phyloP scores from a whole-genome alignment of 2,888 invertebrate species.

The Rhorus exstirpatorius region DNA sequence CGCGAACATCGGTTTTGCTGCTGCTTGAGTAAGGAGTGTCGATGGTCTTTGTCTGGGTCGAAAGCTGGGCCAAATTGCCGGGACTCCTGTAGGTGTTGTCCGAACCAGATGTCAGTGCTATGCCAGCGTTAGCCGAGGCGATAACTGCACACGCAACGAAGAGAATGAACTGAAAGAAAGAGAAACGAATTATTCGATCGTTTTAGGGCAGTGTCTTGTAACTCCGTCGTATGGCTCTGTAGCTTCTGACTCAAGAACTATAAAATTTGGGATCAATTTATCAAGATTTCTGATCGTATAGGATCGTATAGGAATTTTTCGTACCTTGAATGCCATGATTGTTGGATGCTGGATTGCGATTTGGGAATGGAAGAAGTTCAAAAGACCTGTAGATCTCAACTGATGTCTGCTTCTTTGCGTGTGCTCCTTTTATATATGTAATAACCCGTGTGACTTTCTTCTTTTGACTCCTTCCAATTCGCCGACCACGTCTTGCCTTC shows the following conservation, averaged over 20 bases:
- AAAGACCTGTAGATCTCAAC: conserved; percentile 60
- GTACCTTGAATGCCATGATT: conserved; percentile 69
- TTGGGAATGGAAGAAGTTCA: conserved; percentile 54
- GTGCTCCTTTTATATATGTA: conserved; percentile 64
- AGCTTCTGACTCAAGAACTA: not conserved
- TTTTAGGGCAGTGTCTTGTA: not conserved
- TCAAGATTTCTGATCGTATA: not conserved
- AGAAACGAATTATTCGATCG: not conserved
- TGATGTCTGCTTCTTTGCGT: conserved; percentile 59
- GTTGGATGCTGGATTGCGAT: conserved; percentile 43
- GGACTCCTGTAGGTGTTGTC: conserved; percentile 86
- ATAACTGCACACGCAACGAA: conserved; percentile 87
- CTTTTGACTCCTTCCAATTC: conserved; percentile 59
- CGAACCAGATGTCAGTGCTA: conserved; percentile 81
- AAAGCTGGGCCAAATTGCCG: conserved; percentile 89
- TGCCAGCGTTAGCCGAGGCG: conserved; percentile 85
- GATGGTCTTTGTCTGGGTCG: conserved; percentile 90
- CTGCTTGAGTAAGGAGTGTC: conserved; percentile 92
- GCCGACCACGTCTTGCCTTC: conserved; percentile 35
- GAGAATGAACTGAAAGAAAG: conserved; percentile 74
- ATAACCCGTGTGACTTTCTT: conserved; percentile 64
- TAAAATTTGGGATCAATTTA: not conserved
- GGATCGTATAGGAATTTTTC: too few relatives aligned
- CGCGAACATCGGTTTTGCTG: conserved; percentile 90
- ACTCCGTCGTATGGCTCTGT: too few relatives aligned